Percentiles rank a stretch among this genome's conserved stretches.
Conservation (phyloP, 1,140 invertebrate species). For the Cherax quadricarinatus region DNA sequence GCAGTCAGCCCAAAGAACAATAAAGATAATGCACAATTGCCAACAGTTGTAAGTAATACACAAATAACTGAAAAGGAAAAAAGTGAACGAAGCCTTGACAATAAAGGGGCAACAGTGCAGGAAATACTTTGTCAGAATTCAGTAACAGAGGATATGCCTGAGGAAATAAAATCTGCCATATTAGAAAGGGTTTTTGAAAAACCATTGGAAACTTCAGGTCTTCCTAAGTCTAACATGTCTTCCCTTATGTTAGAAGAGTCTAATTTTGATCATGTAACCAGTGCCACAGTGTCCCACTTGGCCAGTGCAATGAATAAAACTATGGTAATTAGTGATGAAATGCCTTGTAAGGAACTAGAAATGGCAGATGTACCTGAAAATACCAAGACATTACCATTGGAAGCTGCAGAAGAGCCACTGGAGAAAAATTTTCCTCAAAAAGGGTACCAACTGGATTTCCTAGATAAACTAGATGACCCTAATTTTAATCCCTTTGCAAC, state of each 20-base stretch:
- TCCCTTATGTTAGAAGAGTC: background rate
- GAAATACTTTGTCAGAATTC: background rate
- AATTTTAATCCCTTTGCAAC: conserved; percentile 27
- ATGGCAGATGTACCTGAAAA: background rate
- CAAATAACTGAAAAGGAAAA: no score
- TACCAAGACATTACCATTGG: background rate
- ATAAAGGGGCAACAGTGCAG: no score
- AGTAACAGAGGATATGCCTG: background rate
- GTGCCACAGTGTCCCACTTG: background rate
- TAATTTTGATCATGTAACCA: background rate
- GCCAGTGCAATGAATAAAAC: background rate
- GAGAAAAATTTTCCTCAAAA: background rate
- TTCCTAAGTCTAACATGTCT: no score
- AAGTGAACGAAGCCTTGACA: background rate
- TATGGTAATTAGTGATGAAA: background rate
- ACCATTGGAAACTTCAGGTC: no score
- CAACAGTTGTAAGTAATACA: no score
- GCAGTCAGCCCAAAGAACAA: no score
- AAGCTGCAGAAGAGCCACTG: background rate
- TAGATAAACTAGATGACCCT: conserved; percentile 15
- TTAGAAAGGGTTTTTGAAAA: background rate
- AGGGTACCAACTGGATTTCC: background rate
- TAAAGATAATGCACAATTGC: no score
- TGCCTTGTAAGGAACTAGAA: background rate
- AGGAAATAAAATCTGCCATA: background rate